Evolutionary conservation across 1,140 invertebrate species (phyloP), one percentile per base, ranked within the genome.

Genomic region (Zaprionus africanus): DNA sequence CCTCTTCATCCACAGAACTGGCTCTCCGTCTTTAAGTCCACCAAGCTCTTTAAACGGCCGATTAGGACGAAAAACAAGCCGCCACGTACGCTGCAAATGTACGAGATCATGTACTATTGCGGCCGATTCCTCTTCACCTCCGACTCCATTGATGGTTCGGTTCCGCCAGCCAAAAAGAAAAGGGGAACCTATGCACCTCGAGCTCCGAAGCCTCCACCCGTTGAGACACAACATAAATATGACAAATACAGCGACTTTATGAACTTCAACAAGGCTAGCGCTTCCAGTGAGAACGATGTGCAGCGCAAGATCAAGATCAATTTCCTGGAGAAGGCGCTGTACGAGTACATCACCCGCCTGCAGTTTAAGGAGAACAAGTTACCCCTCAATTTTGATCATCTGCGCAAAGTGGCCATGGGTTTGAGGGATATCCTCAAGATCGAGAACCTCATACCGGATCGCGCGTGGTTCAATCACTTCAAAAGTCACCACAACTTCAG

Each of bases 61-160:
- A 91, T 92, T 1, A 74, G 62, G 0, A 73, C 92, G 28, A 88
- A 79, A 1, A 79, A 86, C 1, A 80, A 74, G 13, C 91, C 91
- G 0, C 90, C 86, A 0, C 46, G 72, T 9, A 91, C 91, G 0
- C 31, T 92, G 69, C 81, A 92, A n/a, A 43, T 92, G 9, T 76
- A 74, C 7, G 91, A 92, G 34, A 92, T 92, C 1, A 92, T 92
- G 90, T 81, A 86, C 6, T 92, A 83, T 31, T 92, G 91, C 17
- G 80, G 83, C 7, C 78, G 78, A 17, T 81, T 79, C 51, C 81
- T 78, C 19, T 31, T 46, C 2, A 11, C 59, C 2, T 58, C 70
- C 22, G 64, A 67, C 11, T 34, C 19, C 26, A 54, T 36, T 11
- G 31, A 34, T 34, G 31, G 31, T 11, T 34, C 31, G 4, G 31